Evolutionary conservation across 2,113 vertebrate species (phyloP).

Genomic region (Sula dactylatra): DNA sequence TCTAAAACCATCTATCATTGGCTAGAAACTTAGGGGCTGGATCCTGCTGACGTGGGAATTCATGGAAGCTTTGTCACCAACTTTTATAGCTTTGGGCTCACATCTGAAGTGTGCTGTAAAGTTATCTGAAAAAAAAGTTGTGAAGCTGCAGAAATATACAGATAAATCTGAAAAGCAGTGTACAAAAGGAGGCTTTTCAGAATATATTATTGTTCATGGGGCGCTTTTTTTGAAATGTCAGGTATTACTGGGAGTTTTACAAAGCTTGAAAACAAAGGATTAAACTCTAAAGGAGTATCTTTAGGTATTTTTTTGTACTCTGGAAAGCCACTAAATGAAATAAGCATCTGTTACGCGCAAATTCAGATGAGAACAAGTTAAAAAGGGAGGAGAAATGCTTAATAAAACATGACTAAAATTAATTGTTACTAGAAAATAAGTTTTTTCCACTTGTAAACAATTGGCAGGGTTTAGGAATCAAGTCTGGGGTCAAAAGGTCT

Average conservation of each 20-base stretch:
- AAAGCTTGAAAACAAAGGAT: constrained; percentile 20
- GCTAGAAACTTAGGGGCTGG: not conserved
- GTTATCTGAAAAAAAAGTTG: not conserved
- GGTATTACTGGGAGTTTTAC: not conserved
- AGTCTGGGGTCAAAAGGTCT: constrained; percentile 70
- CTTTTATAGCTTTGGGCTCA: not conserved
- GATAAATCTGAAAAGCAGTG: not conserved
- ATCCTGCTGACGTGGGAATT: not conserved
- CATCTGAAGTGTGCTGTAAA: not conserved
- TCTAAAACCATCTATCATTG: not conserved
- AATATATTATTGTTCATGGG: not conserved
- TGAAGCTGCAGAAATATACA: not conserved
- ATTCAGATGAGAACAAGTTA: not conserved
- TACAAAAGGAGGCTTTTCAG: not conserved
- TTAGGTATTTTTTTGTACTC: not conserved
- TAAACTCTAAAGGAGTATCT: not conserved
- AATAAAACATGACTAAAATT: constrained; percentile 33
- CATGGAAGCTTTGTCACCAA: not conserved
- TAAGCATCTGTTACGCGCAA: not conserved
- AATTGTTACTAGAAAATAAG: constrained; percentile 50
- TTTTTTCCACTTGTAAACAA: constrained; percentile 61
- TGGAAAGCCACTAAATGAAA: not conserved
- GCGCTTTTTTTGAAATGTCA: not conserved
- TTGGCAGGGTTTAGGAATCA: constrained; percentile 55
- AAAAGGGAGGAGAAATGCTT: not conserved